These are phyloP conservation scores for Portunus trituberculatus DNA, from an alignment of 1,140 invertebrate species.

Conservation along the genomic window DNA sequence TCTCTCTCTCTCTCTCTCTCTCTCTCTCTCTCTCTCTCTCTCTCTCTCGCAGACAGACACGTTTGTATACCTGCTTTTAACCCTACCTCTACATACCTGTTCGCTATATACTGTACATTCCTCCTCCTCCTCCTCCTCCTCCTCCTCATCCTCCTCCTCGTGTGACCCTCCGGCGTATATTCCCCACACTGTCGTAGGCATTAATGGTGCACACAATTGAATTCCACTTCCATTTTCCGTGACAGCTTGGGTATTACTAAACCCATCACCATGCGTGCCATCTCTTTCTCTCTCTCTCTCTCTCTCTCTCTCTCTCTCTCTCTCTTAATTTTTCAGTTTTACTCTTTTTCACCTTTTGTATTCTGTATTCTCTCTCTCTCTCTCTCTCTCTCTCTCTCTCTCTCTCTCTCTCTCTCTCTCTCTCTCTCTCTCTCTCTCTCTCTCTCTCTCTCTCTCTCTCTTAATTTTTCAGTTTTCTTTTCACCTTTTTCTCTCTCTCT, in stretches of 20 bases:
- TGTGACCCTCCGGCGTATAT: background rate
- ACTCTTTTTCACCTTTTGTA: background rate
- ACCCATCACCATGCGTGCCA: background rate
- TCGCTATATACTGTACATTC: background rate
- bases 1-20: constrained; percentile 45
- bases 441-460: background rate
- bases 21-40: constrained; percentile 45
- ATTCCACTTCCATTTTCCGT: constrained; percentile 47
- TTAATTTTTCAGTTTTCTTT: background rate
- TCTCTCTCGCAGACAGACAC: background rate
- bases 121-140: constrained; percentile 14
- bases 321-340: background rate
- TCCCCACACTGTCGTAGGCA: constrained; percentile 28
- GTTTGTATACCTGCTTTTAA: background rate
- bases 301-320: constrained; percentile 2
- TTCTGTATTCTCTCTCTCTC: background rate
- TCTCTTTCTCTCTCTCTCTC: background rate
- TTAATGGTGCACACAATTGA: constrained; percentile 48
- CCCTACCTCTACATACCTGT: background rate
- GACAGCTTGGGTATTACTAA: constrained; percentile 34
- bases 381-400: background rate
- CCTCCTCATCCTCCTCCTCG: background rate
- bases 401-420: background rate
- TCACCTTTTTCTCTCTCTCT: background rate
- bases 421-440: background rate